These are phyloP conservation scores for Steinernema feltiae DNA, from an alignment of 1,140 invertebrate species.

Conservation along the genomic window DNA sequence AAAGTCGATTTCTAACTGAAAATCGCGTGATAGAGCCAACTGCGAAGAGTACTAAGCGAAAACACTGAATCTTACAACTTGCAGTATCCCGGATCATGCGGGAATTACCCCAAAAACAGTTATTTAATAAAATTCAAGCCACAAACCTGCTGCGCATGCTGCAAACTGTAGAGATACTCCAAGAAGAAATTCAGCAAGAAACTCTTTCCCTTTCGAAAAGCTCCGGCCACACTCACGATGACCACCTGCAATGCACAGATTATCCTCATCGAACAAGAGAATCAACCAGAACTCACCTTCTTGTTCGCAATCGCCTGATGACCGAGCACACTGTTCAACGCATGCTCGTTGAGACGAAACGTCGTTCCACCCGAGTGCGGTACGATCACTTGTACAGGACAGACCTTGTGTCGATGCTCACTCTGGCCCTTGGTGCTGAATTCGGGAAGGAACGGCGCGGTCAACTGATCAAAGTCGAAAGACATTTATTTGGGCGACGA, in stretches of 20 bases:
- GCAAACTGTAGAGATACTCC: conserved; percentile 65
- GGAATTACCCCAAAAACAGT: no score
- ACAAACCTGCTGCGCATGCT: conserved; percentile 37
- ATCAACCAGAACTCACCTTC: conserved; percentile 23
- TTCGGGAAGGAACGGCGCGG: conserved; percentile 35
- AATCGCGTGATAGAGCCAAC: no score
- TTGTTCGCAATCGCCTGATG: conserved; percentile 38
- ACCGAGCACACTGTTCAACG: conserved; percentile 29
- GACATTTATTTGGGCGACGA: background rate
- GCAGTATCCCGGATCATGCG: no score
- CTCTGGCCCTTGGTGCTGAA: conserved; percentile 31
- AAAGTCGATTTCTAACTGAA: no score
- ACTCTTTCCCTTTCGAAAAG: conserved; percentile 93
- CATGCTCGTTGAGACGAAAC: conserved; percentile 35
- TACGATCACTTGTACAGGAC: conserved; percentile 33
- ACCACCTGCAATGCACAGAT: conserved; percentile 65
- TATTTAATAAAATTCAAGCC: conserved; percentile 12
- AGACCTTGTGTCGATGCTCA: conserved; percentile 35
- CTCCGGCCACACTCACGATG: conserved; percentile 86
- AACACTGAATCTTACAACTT: background rate
- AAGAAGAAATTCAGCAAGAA: conserved; percentile 87
- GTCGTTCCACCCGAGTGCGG: conserved; percentile 25
- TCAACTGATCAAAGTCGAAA: conserved; percentile 35
- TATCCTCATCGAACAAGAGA: background rate
- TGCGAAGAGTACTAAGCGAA: background rate